These are phyloP conservation scores for Pristionchus entomophagus DNA, from an alignment of 2,888 invertebrate genomes.

Conservation along the genomic window DNA sequence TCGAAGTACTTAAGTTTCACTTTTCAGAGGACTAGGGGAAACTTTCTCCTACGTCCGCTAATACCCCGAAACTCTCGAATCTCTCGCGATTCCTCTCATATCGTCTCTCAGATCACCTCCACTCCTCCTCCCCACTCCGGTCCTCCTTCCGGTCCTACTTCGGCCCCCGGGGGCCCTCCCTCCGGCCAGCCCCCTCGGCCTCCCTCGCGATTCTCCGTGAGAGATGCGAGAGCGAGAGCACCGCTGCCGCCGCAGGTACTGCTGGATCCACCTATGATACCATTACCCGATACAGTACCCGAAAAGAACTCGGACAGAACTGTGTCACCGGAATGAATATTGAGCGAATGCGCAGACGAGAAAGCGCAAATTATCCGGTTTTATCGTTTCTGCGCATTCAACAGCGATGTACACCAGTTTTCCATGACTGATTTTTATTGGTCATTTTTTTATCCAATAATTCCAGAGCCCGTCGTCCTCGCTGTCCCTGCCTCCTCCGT, in stretches of 20 bases:
- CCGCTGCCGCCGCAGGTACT: conserved; percentile 43
- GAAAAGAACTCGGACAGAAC: too few relatives aligned
- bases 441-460: too few relatives aligned
- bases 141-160: conserved; percentile 28
- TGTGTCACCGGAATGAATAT: too few relatives aligned
- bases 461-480: neutral
- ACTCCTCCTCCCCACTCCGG: conserved; percentile 44
- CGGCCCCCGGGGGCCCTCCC: conserved; percentile 2
- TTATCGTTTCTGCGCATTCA: too few relatives aligned
- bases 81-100: neutral
- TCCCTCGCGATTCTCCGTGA: conserved; percentile 63
- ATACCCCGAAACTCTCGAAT: neutral
- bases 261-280: conserved; percentile 2
- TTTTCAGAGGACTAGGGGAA: too few relatives aligned
- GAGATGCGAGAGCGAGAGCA: conserved; percentile 61
- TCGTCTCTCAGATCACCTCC: neutral
- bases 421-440: too few relatives aligned
- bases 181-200: conserved; percentile 63
- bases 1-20: too few relatives aligned
- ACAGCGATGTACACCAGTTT: too few relatives aligned
- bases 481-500: neutral
- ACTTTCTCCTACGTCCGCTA: too few relatives aligned
- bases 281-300: neutral
- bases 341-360: too few relatives aligned
- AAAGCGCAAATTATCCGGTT: too few relatives aligned